Evolutionary conservation across 2,797 vertebrate genomes (phyloP).

Genomic region (Alauda arvensis): DNA sequence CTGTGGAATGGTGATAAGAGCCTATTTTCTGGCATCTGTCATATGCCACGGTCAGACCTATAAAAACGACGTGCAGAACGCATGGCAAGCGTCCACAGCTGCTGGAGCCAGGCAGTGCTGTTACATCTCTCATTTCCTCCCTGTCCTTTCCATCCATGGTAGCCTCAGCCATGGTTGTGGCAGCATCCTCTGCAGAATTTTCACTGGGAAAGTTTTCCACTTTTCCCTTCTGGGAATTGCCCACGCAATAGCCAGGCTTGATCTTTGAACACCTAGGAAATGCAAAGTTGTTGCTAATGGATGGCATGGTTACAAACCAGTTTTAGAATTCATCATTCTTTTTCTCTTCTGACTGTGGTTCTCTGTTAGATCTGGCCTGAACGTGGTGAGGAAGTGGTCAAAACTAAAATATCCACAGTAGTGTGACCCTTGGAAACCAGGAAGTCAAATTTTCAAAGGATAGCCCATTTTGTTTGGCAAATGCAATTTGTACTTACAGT

Average conservation of each 20-base stretch:
- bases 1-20: constrained; percentile 33
- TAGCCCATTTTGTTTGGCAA: not conserved
- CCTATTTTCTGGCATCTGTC: constrained; percentile 18
- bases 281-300: not conserved
- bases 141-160: not conserved
- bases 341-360: not conserved
- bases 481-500: not conserved
- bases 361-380: not conserved
- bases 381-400: not conserved
- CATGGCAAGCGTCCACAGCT: not conserved
- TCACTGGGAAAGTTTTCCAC: not conserved
- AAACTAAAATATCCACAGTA: not conserved
- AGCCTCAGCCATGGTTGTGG: not conserved
- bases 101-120: not conserved
- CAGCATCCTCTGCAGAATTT: not conserved
- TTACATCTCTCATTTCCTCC: not conserved
- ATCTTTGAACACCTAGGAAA: not conserved
- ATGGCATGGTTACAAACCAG: not conserved
- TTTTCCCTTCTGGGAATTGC: not conserved
- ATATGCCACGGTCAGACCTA: constrained; percentile 24
- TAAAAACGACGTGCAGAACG: not conserved
- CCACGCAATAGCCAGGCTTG: not conserved
- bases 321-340: not conserved
- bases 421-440: not conserved
- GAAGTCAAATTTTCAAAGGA: not conserved